Evolutionary conservation across 2,113 vertebrate species (phyloP), one percentile per base, ranked within the genome.

Genomic region (Dromaius novaehollandiae): DNA sequence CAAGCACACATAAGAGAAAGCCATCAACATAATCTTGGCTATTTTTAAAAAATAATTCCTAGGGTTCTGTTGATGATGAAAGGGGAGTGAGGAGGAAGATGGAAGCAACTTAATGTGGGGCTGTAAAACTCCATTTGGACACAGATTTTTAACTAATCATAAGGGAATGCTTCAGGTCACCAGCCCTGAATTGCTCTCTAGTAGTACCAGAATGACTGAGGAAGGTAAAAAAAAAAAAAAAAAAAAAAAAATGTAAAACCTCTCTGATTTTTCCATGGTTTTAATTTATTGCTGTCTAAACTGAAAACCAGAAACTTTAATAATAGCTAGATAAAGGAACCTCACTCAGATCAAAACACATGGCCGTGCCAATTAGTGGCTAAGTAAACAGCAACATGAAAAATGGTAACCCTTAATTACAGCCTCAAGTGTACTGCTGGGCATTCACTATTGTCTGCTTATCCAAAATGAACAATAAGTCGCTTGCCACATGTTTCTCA

Each of bases 331-430:
- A 78, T 69, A 86, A 91, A 84, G 0, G 0, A 91, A 78, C 36
- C 40, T 70, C 40, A 18, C 66, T 83, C 56, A 68, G 80, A 88
- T 78, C 82, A 86, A 83, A 95, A 80, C 58, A 79, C 14, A 42
- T 1, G 44, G 42, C 36, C 48, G 22, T 22, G 26, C 19, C 28
- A 64, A 94, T 94, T 95, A 86, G 19, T 20, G 36, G 88, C 88
- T 61, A 44, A 56, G 40, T 66, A 86, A 94, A 91, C 22, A 79
- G 50, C 38, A 60, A 70, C 76, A 34, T 32, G 73, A 95, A 79
- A 94, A 96, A 77, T 44, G 42, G 46, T 50, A 86, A 91, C 70
- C 94, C 69, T 93, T 96, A 88, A 96, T 88, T 88, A 96, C 85
- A 92, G 71, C 73, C 50, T 83, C 81, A 46, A 94, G 68, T 40